Conservation (phyloP, 1,140 invertebrate genomes). For the Drosophila ironensis region DNA sequence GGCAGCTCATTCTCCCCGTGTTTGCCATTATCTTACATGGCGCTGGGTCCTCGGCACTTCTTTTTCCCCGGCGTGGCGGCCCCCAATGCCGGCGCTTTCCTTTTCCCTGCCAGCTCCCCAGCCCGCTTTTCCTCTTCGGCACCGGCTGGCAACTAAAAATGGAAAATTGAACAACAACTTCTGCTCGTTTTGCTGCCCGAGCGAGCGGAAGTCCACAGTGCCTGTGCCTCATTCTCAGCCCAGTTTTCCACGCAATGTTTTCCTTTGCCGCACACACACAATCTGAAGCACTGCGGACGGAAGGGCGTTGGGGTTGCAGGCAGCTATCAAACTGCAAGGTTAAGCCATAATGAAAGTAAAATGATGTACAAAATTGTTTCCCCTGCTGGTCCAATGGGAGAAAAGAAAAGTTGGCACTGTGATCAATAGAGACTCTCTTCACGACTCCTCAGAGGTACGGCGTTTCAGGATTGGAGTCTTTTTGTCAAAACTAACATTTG, state of each 20-base stretch:
- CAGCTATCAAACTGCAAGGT: conserved; percentile 70
- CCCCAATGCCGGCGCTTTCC: neutral
- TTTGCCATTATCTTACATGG: conserved; percentile 70
- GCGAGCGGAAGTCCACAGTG: conserved; percentile 61
- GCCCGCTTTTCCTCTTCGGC: conserved; percentile 9
- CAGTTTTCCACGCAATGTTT: conserved; percentile 62
- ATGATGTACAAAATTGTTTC: conserved; percentile 69
- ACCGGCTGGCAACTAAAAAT: conserved; percentile 68
- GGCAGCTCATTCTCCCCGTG: conserved; percentile 38
- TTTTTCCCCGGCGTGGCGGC: conserved; percentile 17
- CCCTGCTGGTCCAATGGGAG: conserved; percentile 41
- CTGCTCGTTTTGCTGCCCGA: conserved; percentile 79
- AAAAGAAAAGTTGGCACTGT: conserved; percentile 17
- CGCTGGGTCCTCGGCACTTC: conserved; percentile 35
- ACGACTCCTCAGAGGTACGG: too few relatives aligned
- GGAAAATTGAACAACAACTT: conserved; percentile 80
- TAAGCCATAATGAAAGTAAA: conserved; percentile 78
- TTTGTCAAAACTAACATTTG: too few relatives aligned
- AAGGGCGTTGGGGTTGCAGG: conserved; percentile 1
- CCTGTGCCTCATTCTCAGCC: conserved; percentile 1
- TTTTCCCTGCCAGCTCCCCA: neutral
- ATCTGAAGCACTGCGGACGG: neutral
- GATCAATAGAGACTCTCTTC: too few relatives aligned
- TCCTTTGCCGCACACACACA: conserved; percentile 38
- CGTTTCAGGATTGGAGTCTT: too few relatives aligned